A percentile compares a stretch with the other conserved stretches of the same genome.
Evolutionary conservation across 2,888 invertebrate genomes (phyloP).

Genomic region (Caenorhabditis angaria): DNA sequence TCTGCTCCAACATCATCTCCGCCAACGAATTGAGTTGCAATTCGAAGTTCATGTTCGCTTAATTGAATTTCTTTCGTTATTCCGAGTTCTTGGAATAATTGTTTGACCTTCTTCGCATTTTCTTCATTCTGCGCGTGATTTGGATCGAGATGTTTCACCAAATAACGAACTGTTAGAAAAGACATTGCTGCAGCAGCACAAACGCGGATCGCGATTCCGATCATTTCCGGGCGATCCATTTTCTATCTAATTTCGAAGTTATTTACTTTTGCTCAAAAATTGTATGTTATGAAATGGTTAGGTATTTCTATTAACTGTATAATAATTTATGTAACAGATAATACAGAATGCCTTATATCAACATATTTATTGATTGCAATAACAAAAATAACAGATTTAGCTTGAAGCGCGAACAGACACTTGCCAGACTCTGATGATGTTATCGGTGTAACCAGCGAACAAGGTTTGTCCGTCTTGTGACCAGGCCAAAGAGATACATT

Average conservation of each 20-base stretch:
- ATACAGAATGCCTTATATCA: slow-evolving; percentile 24
- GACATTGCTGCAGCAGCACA: slow-evolving; percentile 52
- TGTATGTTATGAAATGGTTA: slow-evolving; percentile 1
- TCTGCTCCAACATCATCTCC: slow-evolving; percentile 52
- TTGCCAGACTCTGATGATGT: slow-evolving; percentile 97
- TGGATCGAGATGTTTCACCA: slow-evolving; percentile 60
- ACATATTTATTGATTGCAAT: slow-evolving; percentile 41
- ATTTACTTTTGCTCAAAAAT: not conserved
- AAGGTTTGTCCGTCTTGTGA: slow-evolving; percentile 98
- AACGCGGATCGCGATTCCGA: slow-evolving; percentile 42
- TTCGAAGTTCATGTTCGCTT: slow-evolving; percentile 65
- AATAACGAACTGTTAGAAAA: slow-evolving; percentile 47
- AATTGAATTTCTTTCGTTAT: slow-evolving; percentile 55
- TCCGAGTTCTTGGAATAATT: slow-evolving; percentile 58
- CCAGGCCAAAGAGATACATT: slow-evolving; percentile 91
- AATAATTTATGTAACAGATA: slow-evolving; percentile 27
- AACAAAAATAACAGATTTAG: slow-evolving; percentile 41
- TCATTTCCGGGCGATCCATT: slow-evolving; percentile 46
- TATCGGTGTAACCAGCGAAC: slow-evolving; percentile 92
- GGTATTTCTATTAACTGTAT: slow-evolving; percentile 23
- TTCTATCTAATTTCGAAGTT: slow-evolving; percentile 3
- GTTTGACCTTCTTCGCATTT: slow-evolving; percentile 59
- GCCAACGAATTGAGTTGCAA: slow-evolving; percentile 63
- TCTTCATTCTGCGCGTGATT: slow-evolving; percentile 53
- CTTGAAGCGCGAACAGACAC: slow-evolving; percentile 76